Percentiles rank a stretch among this genome's conserved stretches.
Conservation (phyloP, 2,113 vertebrate genomes). For the Xenopus borealis region DNA sequence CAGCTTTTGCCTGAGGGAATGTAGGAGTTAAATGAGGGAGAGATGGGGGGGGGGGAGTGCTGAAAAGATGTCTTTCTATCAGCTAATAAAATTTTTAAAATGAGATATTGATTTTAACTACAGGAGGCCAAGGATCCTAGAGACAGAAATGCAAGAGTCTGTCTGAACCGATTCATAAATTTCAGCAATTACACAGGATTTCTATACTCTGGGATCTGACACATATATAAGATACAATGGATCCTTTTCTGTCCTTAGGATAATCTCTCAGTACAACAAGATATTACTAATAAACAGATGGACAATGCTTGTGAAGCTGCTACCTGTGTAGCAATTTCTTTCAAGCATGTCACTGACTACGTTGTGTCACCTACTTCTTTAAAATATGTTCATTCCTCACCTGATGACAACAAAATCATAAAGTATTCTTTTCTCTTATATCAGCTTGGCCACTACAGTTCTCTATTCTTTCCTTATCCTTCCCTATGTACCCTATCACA, state of each 20-base stretch:
- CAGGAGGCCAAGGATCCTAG: conserved; percentile 32
- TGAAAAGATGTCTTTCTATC: conserved; percentile 38
- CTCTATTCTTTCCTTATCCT: too few species aligned
- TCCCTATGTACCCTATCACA: too few species aligned
- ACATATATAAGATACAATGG: conserved; percentile 3
- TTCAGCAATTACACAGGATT: conserved; percentile 33
- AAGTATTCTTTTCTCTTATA: too few species aligned
- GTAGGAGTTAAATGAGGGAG: conserved; percentile 36
- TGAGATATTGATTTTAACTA: conserved; percentile 45
- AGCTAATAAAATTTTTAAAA: conserved; percentile 45
- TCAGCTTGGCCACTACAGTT: too few species aligned
- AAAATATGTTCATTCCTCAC: too few species aligned
- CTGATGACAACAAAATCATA: too few species aligned
- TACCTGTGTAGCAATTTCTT: too few species aligned
- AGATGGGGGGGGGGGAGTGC: conserved; percentile 30
- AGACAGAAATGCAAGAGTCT: conserved; percentile 39
- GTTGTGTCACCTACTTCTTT: too few species aligned
- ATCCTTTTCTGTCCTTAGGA: not conserved
- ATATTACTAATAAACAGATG: too few species aligned
- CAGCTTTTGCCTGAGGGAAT: conserved; percentile 18
- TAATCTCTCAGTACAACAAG: too few species aligned
- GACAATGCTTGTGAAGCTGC: too few species aligned
- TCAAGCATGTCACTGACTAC: too few species aligned
- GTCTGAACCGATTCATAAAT: conserved; percentile 36
- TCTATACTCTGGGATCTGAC: conserved; percentile 14